Evolutionary conservation across 2,113 vertebrate genomes (phyloP).

Genomic region (Oenanthe oenanthe): DNA sequence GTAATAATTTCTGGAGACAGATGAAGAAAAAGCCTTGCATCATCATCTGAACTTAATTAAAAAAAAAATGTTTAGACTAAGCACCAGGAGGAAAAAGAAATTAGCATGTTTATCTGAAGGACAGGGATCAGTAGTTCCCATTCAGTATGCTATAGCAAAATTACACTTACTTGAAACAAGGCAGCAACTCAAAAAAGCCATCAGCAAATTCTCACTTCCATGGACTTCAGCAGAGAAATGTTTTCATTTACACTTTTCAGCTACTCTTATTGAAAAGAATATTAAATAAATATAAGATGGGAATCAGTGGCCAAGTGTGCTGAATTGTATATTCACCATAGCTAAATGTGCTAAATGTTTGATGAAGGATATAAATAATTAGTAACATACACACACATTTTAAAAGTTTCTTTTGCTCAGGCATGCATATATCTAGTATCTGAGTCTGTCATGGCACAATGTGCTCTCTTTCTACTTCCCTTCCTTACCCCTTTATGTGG

Average conservation of each 20-base stretch:
- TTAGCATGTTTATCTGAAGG: not conserved
- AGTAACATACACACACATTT: not conserved
- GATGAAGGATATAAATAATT: conserved; percentile 67
- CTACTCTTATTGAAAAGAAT: not conserved
- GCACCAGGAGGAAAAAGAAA: not conserved
- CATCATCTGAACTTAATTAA: not conserved
- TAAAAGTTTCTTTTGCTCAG: not conserved
- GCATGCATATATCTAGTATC: not conserved
- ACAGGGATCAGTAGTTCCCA: not conserved
- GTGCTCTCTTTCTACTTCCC: not conserved
- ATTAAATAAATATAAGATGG: conserved; percentile 55
- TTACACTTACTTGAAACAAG: not conserved
- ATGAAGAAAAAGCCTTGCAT: not conserved
- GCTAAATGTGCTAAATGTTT: conserved; percentile 58
- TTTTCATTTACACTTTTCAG: not conserved
- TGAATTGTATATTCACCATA: conserved; percentile 14
- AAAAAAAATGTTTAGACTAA: not conserved
- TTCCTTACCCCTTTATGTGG: not conserved
- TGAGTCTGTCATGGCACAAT: not conserved
- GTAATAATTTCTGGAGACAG: not conserved
- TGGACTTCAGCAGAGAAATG: not conserved
- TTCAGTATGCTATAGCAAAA: not conserved
- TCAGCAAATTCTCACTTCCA: not conserved
- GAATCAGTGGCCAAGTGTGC: not conserved
- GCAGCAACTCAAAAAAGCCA: not conserved